Evolutionary conservation across 1,140 invertebrate species (phyloP), one percentile per base, ranked within the genome.

Genomic region (Telenomus remus): DNA sequence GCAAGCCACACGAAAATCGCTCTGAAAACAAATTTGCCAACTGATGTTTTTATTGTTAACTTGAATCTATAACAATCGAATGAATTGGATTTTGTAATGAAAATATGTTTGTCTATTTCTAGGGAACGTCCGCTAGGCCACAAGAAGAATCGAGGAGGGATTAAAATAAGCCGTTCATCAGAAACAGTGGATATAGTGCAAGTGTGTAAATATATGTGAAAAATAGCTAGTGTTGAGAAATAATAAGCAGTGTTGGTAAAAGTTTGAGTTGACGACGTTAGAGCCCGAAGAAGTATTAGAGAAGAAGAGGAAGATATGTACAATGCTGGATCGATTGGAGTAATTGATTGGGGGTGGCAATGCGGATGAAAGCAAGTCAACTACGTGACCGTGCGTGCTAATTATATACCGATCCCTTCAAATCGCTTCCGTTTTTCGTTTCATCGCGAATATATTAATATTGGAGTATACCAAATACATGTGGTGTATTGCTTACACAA

Each of bases 141-240:
- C 53, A 68, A 71, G 57, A 73, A 53, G 53, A 74, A 39, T 9
- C 9, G 65, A 77, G 69, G 66, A 78, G 63, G 73, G 70, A 79
- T 66, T 73, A 71, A 77, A 49, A 76, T 63, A 76, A 71, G 53
- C 54, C 70, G 49, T 72, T 63, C 54, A 49, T 55, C 49, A 53
- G 19, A 57, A 65, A 61, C 53, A 72, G 76, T 74, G 79, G 50
- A 72, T 76, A 60, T 74, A 48, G 80, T 77, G 76, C 59, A 39
- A 70, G 75, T 78, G 76, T 80, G 75, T 80, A 79, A 80, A 80
- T 79, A 74, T 79, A 79, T 70, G 77, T 78, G 72, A 73, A 73
- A 79, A 69, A 65, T 71, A 71, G 34, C 65, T 16, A 78, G 70
- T 74, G 66, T 48, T 35, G 37, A 54, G 53, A 44, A 64, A 55